Percentiles rank a stretch among this genome's conserved stretches.
phyloP scores from a whole-genome alignment of 2,113 vertebrate species.

The Progne subis region DNA sequence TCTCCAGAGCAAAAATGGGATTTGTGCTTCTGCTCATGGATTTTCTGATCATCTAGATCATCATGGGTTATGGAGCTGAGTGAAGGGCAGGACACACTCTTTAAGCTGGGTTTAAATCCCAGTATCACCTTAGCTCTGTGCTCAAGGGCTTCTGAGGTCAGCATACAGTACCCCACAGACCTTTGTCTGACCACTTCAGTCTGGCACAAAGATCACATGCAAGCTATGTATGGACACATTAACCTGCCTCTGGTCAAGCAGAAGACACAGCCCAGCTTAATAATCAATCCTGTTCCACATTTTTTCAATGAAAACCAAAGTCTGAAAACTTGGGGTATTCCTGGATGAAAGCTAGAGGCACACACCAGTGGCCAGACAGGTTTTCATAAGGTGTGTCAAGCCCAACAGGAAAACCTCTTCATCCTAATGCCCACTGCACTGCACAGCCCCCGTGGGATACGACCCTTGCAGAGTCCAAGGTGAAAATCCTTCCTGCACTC shows the following conservation, averaged over 20 bases:
- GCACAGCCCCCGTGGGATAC: neutral
- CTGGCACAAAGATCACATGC: neutral
- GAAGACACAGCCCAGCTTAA: neutral
- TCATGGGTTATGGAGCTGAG: neutral
- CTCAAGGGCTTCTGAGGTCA: neutral
- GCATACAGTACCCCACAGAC: neutral
- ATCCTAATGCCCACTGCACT: neutral
- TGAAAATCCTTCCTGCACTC: neutral
- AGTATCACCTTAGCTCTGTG: neutral
- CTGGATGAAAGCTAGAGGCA: neutral
- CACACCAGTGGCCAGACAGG: fast-evolving
- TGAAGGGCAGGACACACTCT: neutral
- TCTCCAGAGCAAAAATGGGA: neutral
- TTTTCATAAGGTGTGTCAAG: neutral
- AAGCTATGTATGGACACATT: neutral
- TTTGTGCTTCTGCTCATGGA: neutral
- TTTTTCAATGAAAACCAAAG: neutral
- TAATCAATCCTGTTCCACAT: neutral
- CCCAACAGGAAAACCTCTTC: neutral
- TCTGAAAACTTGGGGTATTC: neutral
- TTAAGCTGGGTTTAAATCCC: neutral
- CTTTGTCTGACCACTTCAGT: neutral
- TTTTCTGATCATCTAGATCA: neutral
- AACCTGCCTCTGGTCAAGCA: neutral
- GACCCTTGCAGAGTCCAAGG: too few relatives aligned